Evolutionary conservation across 2,888 invertebrate species (phyloP), one percentile per base, ranked within the genome.

Genomic region (Drosophila fulvimacula): DNA sequence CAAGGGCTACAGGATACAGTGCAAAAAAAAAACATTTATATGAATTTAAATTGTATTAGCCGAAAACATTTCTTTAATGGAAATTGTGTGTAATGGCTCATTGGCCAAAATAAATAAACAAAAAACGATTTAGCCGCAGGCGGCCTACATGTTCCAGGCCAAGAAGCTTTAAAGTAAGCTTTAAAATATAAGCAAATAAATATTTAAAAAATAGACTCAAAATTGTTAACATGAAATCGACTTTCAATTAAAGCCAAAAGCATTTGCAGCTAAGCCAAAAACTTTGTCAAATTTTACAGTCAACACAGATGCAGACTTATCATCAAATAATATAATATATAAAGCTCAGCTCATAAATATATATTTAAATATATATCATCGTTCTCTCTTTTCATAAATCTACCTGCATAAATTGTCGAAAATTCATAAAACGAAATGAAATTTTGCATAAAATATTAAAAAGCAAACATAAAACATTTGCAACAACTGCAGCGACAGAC

Each of bases 401-500:
- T n/a, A 49, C 51, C 36, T 71, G 64, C 52, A 78, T 55, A 71
- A 61, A 72, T 68, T 69, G 59, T 52, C 57, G 59, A 51, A 58
- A 73, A 75, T 77, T 73, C 70, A 74, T 59, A 75, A 75, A 71
- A 57, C 30, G 24, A 73, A 69, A 75, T 76, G 59, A 76, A 79
- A 72, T 74, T 76, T 75, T 66, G 72, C 75, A 77, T 66, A 78
- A 58, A 68, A 60, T 68, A 69, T 52, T 76, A 69, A 61, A 74
- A 73, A 58, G 38, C 51, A 60, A 74, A 67, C 70, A 69, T 58
- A 67, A 69, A 78, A 62, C 52, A 46, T 59, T 60, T 58, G 65
- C 75, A 64, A 58, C 66, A 67, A 77, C 67, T 69, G 66, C 56
- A 75, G 61, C 66, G 64, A 73, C 79, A 67, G 72, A 73, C 62